phyloP scores from a whole-genome alignment of 2,888 invertebrate genomes.

The Metalampra italica region DNA sequence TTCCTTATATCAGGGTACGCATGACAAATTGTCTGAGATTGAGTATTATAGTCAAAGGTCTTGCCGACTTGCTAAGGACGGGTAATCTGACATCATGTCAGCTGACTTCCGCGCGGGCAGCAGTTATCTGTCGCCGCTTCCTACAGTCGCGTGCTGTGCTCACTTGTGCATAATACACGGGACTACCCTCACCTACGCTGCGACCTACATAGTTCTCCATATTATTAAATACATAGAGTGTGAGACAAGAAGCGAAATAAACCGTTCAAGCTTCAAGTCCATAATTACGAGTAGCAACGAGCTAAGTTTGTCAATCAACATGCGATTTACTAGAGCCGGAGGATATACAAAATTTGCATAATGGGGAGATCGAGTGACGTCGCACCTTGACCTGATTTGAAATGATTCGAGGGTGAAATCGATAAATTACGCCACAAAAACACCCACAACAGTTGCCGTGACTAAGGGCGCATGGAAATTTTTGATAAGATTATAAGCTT shows the following conservation, averaged over 20 bases:
- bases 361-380: constrained; percentile 14
- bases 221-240: background rate
- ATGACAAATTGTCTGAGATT: too few relatives aligned
- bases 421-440: constrained; percentile 11
- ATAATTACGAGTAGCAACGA: constrained; percentile 5
- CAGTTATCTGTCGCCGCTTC: constrained; percentile 20
- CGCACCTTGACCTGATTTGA: constrained; percentile 23
- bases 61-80: too few relatives aligned
- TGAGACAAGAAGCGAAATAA: background rate
- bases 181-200: background rate
- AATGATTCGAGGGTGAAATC: constrained; percentile 18
- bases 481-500: background rate
- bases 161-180: constrained; percentile 6
- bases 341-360: constrained; percentile 14
- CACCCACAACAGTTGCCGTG: constrained; percentile 3
- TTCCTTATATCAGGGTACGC: too few relatives aligned
- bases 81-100: background rate
- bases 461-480: constrained; percentile 7
- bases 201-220: background rate
- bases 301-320: constrained; percentile 8
- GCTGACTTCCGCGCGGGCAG: constrained; percentile 1
- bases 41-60: too few relatives aligned
- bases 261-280: background rate
- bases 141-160: constrained; percentile 18
- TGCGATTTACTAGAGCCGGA: background rate